phyloP scores from a whole-genome alignment of 2,888 invertebrate genomes.

The Latrodectus elegans region DNA sequence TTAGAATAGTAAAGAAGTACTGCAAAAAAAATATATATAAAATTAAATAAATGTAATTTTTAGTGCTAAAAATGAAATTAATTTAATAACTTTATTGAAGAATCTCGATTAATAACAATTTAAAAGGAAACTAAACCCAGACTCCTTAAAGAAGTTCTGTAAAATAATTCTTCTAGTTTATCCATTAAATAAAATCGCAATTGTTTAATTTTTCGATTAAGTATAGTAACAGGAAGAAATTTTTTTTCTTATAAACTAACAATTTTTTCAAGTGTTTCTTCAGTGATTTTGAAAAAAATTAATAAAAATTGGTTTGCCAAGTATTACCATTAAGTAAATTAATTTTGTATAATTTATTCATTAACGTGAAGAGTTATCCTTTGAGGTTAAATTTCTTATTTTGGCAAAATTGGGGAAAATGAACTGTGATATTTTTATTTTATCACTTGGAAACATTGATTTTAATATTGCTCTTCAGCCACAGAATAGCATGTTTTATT shows the following conservation, averaged over 20 bases:
- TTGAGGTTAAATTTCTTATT: too few species aligned
- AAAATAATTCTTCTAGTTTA: constrained; percentile 53
- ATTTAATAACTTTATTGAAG: constrained; percentile 57
- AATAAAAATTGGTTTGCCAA: constrained; percentile 61
- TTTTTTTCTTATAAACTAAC: constrained; percentile 20
- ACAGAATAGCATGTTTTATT: too few species aligned
- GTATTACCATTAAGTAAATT: constrained; percentile 64
- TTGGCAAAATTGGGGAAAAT: too few species aligned
- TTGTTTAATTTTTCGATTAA: neutral
- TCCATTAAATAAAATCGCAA: constrained; percentile 46
- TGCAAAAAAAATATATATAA: too few species aligned
- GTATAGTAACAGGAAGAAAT: neutral
- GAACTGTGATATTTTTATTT: too few species aligned
- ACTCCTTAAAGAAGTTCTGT: constrained; percentile 49
- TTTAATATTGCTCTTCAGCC: too few species aligned
- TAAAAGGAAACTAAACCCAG: constrained; percentile 30
- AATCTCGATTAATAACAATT: constrained; percentile 42
- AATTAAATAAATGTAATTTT: neutral
- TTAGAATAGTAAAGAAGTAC: too few species aligned
- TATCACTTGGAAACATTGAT: too few species aligned
- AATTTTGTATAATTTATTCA: neutral
- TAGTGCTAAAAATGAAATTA: constrained; percentile 34
- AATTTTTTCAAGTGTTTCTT: constrained; percentile 31
- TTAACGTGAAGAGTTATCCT: too few species aligned
- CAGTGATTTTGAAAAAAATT: constrained; percentile 10